Conservation (phyloP, 2,888 invertebrate species). For the Thymelicus acteon region DNA sequence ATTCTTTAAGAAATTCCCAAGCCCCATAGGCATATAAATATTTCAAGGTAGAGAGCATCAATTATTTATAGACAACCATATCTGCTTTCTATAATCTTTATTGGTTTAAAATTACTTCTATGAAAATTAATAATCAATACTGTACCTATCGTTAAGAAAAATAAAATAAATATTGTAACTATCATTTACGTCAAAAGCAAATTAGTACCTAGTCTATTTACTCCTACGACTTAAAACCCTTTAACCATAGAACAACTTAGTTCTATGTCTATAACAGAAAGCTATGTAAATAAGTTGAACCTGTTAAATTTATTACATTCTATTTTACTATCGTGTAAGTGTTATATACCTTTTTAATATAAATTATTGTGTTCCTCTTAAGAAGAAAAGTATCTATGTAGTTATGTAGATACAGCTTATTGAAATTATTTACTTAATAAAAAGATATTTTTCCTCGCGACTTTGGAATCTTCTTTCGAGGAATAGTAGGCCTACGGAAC, state of each 20-base stretch:
- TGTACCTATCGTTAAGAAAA: slow-evolving; percentile 7
- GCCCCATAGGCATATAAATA: slow-evolving; percentile 21
- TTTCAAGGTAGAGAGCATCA: slow-evolving; percentile 5
- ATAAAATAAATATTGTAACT: background rate
- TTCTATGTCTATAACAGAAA: slow-evolving; percentile 35
- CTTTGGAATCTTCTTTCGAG: slow-evolving; percentile 48
- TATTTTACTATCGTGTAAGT: slow-evolving; percentile 82
- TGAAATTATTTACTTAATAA: slow-evolving; percentile 36
- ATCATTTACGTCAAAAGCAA: background rate
- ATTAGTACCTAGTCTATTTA: background rate
- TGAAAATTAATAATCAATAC: slow-evolving; percentile 8
- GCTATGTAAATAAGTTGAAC: slow-evolving; percentile 82
- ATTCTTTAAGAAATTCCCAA: slow-evolving; percentile 12
- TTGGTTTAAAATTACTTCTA: slow-evolving; percentile 3
- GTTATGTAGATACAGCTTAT: slow-evolving; percentile 44
- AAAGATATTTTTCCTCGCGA: slow-evolving; percentile 21
- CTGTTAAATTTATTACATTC: slow-evolving; percentile 84
- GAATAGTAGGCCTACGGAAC: slow-evolving; percentile 54
- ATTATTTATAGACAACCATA: slow-evolving; percentile 6
- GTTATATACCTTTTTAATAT: slow-evolving; percentile 80
- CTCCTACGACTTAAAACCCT: slow-evolving; percentile 22
- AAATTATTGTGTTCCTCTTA: slow-evolving; percentile 64
- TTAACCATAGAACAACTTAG: background rate
- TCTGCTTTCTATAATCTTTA: slow-evolving; percentile 11
- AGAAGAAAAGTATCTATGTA: slow-evolving; percentile 46